Evolutionary conservation across 2,797 vertebrate species (phyloP).

Genomic region (Neosilurus mollespiculum): DNA sequence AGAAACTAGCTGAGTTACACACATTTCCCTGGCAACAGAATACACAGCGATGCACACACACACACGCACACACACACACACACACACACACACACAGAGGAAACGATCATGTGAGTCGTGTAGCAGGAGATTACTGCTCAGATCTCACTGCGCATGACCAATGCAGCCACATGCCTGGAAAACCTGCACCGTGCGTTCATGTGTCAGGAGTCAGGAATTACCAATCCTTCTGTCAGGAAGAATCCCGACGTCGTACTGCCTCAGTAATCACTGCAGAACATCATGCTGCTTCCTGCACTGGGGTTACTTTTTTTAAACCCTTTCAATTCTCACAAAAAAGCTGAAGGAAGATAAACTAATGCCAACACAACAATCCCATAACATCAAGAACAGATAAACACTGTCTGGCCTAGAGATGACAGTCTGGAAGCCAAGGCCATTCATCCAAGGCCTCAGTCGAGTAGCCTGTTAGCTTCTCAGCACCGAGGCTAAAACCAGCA

Average conservation of each 20-base stretch:
- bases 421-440: slow-evolving; percentile 31
- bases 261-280: background rate
- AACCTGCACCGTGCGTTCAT: slow-evolving; percentile 28
- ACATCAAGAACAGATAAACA: slow-evolving; percentile 1
- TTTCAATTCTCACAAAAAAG: background rate
- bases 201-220: background rate
- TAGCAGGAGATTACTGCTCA: slow-evolving; percentile 1
- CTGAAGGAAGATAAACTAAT: background rate
- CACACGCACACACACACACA: too few species aligned
- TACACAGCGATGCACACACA: too few species aligned
- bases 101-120: slow-evolving; percentile 20
- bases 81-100: background rate
- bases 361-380: background rate
- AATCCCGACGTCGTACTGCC: background rate
- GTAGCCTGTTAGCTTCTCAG: background rate
- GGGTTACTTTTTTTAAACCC: background rate
- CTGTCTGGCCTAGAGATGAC: slow-evolving; percentile 1
- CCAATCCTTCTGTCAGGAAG: background rate
- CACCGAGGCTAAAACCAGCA: too few species aligned
- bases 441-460: background rate
- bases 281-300: background rate
- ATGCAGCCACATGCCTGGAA: slow-evolving; percentile 33
- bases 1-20: background rate
- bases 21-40: too few species aligned
- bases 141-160: background rate